These are phyloP conservation scores for Calliphora vomitoria DNA, from an alignment of 2,888 invertebrate species.

Conservation along the genomic window DNA sequence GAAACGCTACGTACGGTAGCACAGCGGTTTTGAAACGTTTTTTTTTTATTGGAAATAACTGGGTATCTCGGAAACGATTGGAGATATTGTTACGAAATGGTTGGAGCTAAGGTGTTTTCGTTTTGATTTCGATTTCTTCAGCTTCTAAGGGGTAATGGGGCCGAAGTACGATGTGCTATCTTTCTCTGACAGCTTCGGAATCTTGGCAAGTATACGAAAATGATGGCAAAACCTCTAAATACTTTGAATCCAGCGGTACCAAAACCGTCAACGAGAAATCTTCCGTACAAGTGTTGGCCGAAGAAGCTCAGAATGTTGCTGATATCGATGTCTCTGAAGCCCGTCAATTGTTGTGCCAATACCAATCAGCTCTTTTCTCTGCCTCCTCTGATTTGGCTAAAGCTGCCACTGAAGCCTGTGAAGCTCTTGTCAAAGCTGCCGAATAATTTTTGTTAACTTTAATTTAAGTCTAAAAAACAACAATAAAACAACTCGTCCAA, in stretches of 20 bases:
- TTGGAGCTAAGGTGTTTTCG: too few relatives aligned
- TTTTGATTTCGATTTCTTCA: too few relatives aligned
- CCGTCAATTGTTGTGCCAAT: constrained; percentile 92
- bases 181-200: constrained; percentile 97
- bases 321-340: constrained; percentile 92
- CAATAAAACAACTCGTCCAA: constrained; percentile 17
- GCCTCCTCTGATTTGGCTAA: constrained; percentile 91
- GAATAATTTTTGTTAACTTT: constrained; percentile 84
- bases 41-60: too few relatives aligned
- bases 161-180: constrained; percentile 97
- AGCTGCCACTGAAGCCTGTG: constrained; percentile 97
- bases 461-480: constrained; percentile 59
- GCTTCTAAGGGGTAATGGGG: too few relatives aligned
- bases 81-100: too few relatives aligned
- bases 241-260: constrained; percentile 98
- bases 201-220: constrained; percentile 95
- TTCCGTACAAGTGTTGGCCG: constrained; percentile 96
- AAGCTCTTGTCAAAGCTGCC: constrained; percentile 95
- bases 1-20: too few relatives aligned
- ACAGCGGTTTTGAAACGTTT: too few relatives aligned
- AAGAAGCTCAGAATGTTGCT: constrained; percentile 96
- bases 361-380: constrained; percentile 92
- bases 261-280: constrained; percentile 98
- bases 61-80: too few relatives aligned
- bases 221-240: constrained; percentile 92